Percentiles rank a stretch among this genome's conserved stretches.
Conservation (phyloP, 2,113 vertebrate species). For the Ancistrus triradiatus region DNA sequence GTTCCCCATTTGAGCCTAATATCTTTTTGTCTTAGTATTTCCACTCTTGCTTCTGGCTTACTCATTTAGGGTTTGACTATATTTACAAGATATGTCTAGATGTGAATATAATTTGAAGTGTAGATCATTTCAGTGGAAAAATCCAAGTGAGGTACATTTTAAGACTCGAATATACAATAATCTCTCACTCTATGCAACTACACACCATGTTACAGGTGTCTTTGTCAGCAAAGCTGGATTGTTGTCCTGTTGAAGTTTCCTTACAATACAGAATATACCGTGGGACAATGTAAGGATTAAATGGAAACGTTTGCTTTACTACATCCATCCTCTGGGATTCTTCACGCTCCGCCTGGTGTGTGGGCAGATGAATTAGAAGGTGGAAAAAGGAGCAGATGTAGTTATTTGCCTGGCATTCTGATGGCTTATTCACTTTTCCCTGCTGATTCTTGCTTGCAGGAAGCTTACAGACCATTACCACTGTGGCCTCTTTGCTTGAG, state of each 20-base stretch:
- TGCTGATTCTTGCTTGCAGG: conserved; percentile 14
- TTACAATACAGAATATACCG: background rate
- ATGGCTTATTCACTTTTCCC: conserved; percentile 20
- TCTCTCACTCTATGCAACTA: too few species aligned
- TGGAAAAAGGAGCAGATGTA: background rate
- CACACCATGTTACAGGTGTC: too few species aligned
- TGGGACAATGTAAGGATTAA: conserved; percentile 22
- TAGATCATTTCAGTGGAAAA: too few species aligned
- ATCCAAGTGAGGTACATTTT: too few species aligned
- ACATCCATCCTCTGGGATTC: conserved; percentile 8
- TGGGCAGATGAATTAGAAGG: conserved; percentile 4
- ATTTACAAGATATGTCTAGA: too few species aligned
- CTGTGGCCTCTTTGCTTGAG: conserved; percentile 20
- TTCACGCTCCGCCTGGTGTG: conserved; percentile 14
- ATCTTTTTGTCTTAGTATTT: too few species aligned
- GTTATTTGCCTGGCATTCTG: conserved; percentile 18
- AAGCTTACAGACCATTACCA: conserved; percentile 21
- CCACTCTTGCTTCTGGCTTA: too few species aligned
- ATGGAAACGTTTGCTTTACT: conserved; percentile 24
- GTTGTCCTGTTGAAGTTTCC: background rate
- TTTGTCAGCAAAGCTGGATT: conserved; percentile 1
- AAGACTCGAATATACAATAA: too few species aligned
- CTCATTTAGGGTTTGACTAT: too few species aligned
- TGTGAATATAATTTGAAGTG: too few species aligned
- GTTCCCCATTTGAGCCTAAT: too few species aligned